phyloP scores from a whole-genome alignment of 2,113 vertebrate species.

The Toxotes jaculatrix region DNA sequence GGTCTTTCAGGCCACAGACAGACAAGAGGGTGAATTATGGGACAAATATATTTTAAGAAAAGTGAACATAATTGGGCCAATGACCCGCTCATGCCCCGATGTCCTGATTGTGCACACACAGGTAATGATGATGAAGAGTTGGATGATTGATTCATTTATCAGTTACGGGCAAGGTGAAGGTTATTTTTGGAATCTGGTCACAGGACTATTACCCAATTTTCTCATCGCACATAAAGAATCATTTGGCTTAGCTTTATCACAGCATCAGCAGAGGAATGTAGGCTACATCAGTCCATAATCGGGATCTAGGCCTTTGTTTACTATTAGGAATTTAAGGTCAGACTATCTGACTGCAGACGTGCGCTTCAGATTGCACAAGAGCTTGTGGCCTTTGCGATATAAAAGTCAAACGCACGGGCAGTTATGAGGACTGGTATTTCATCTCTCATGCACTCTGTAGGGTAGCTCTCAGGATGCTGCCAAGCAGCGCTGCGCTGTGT shows the following conservation, averaged over 20 bases:
- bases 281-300: constrained; percentile 11
- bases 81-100: neutral
- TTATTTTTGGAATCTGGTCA: neutral
- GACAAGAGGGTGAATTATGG: neutral
- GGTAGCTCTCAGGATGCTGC: constrained; percentile 71
- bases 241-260: neutral
- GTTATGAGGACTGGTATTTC: constrained; percentile 25
- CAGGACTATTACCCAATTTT: neutral
- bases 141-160: neutral
- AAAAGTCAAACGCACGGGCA: constrained; percentile 29
- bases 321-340: constrained; percentile 5
- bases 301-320: constrained; percentile 24
- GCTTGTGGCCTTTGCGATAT: neutral
- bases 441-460: constrained; percentile 44
- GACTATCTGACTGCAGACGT: constrained; percentile 2
- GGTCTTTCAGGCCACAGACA: constrained; percentile 7
- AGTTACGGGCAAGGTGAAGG: neutral
- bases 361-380: constrained; percentile 2
- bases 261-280: constrained; percentile 2
- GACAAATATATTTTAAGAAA: neutral
- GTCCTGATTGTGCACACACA: neutral
- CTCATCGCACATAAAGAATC: neutral
- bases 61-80: neutral
- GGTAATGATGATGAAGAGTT: neutral
- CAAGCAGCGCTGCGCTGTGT: constrained; percentile 69